Conservation (phyloP, 1,140 invertebrate genomes). For the Plectus sambesii region DNA sequence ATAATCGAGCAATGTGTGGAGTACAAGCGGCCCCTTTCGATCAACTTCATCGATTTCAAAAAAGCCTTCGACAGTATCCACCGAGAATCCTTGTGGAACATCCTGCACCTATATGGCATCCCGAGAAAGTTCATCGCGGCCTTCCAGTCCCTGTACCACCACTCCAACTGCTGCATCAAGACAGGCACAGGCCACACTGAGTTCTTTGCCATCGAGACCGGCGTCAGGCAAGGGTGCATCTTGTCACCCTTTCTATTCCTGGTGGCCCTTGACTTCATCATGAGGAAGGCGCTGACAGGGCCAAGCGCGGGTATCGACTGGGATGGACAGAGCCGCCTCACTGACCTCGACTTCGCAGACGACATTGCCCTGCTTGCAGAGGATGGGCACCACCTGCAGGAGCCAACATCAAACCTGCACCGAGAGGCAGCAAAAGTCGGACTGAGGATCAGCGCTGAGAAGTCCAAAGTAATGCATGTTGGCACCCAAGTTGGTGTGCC, state of each 20-base stretch:
- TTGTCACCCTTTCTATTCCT: background rate
- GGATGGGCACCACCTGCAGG: background rate
- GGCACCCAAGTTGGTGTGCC: too few relatives aligned
- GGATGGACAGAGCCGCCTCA: background rate
- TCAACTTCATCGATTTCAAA: too few relatives aligned
- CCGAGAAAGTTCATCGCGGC: background rate
- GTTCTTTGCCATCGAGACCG: too few relatives aligned
- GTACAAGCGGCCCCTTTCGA: too few relatives aligned
- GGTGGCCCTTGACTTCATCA: slow-evolving; percentile 1
- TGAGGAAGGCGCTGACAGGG: background rate
- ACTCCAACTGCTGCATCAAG: slow-evolving; percentile 1
- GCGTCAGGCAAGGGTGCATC: too few relatives aligned
- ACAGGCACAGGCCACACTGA: background rate
- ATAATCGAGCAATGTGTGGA: slow-evolving; percentile 1
- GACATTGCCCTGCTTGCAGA: slow-evolving; percentile 1
- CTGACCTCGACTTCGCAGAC: slow-evolving; percentile 1
- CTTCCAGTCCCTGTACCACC: background rate
- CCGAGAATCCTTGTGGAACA: too few relatives aligned
- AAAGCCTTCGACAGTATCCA: too few relatives aligned
- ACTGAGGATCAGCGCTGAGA: too few relatives aligned
- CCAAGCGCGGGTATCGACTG: background rate
- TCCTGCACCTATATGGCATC: too few relatives aligned
- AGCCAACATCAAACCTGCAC: too few relatives aligned
- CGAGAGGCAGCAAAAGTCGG: too few relatives aligned
- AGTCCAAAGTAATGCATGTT: too few relatives aligned